Conservation (phyloP, 1,140 invertebrate genomes). For the Caenorhabditis brenneri region DNA sequence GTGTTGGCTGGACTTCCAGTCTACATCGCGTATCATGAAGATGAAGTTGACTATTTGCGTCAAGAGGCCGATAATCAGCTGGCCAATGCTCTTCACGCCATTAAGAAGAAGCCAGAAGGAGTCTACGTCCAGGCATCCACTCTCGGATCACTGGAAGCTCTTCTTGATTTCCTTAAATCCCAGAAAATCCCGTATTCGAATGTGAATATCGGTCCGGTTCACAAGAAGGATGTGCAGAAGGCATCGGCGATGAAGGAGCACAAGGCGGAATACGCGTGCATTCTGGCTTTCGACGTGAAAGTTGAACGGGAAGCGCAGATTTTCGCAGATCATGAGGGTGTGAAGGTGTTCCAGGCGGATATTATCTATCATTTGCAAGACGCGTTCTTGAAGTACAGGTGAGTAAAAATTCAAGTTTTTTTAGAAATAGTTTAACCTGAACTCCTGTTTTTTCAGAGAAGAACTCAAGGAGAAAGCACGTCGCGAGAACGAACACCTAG, state of each 20-base stretch:
- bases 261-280: slow-evolving; percentile 93
- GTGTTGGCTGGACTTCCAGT: slow-evolving; percentile 83
- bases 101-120: slow-evolving; percentile 86
- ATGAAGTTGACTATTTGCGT: slow-evolving; percentile 84
- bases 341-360: slow-evolving; percentile 97
- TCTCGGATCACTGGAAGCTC: slow-evolving; percentile 92
- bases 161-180: slow-evolving; percentile 90
- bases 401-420: no score
- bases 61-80: slow-evolving; percentile 73
- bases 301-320: slow-evolving; percentile 96
- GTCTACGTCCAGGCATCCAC: slow-evolving; percentile 99
- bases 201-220: slow-evolving; percentile 97
- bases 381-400: slow-evolving; percentile 86
- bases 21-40: slow-evolving; percentile 84
- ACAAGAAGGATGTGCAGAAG: slow-evolving; percentile 99
- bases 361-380: slow-evolving; percentile 99
- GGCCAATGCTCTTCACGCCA: slow-evolving; percentile 85
- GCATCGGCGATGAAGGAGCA: slow-evolving; percentile 98
- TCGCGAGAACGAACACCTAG: slow-evolving; percentile 91
- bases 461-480: slow-evolving; percentile 90
- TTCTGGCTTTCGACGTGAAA: slow-evolving; percentile 98
- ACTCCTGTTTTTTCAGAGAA: slow-evolving; percentile 79
- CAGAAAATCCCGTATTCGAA: slow-evolving; percentile 98
- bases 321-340: slow-evolving; percentile 88
- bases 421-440: no score